Evolutionary conservation across 1,140 invertebrate genomes (phyloP).

Genomic region (Bombus terrestris): DNA sequence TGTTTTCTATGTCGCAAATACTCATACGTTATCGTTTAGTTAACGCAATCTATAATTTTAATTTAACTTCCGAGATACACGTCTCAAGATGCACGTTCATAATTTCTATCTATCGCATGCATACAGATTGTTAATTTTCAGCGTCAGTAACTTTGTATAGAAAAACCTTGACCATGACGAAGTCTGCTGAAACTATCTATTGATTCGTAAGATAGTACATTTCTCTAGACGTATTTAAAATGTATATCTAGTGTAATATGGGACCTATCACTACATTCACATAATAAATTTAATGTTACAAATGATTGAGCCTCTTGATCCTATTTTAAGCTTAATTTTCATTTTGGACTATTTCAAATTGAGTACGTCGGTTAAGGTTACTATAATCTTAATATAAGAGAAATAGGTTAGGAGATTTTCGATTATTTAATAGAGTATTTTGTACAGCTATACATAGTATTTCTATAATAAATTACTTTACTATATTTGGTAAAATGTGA

Average conservation of each 20-base stretch:
- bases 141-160: not conserved
- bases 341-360: too few species aligned
- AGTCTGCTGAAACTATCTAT: not conserved
- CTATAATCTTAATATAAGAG: too few species aligned
- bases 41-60: not conserved
- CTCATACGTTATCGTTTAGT: not conserved
- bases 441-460: too few species aligned
- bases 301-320: not conserved
- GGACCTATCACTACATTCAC: not conserved
- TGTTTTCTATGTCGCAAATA: not conserved
- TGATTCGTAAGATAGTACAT: not conserved
- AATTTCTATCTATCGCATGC: not conserved
- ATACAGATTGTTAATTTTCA: not conserved
- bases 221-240: not conserved
- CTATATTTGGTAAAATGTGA: too few species aligned
- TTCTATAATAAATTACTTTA: too few species aligned
- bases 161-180: slow-evolving; percentile 31
- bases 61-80: not conserved
- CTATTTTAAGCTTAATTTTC: too few species aligned
- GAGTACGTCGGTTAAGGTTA: too few species aligned
- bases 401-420: too few species aligned
- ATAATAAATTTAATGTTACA: not conserved
- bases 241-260: not conserved
- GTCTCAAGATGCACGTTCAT: not conserved
- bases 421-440: too few species aligned